phyloP scores from a whole-genome alignment of 1,140 invertebrate genomes.

The Magallana ariakensis region DNA sequence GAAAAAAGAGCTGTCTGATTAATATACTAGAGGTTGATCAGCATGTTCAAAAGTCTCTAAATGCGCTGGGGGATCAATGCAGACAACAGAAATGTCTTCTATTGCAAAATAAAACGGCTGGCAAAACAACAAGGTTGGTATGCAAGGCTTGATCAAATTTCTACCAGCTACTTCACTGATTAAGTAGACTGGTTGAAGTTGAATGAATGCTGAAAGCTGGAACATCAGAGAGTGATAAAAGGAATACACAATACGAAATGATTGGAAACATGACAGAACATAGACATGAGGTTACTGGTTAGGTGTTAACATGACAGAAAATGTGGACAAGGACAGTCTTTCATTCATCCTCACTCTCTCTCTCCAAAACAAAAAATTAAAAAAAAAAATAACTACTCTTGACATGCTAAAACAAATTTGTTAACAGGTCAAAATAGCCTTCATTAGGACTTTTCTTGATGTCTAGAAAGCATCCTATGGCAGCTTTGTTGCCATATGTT shows the following conservation, averaged over 20 bases:
- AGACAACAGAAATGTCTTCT: neutral
- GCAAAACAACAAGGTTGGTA: neutral
- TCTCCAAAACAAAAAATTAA: neutral
- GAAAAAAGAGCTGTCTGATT: conserved; percentile 1
- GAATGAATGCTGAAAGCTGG: neutral
- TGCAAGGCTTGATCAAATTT: neutral
- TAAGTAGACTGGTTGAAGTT: neutral
- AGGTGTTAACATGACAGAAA: conserved; percentile 14
- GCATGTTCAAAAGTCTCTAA: neutral
- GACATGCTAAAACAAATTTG: neutral
- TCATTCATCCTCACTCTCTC: neutral
- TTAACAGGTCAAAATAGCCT: neutral
- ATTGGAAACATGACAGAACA: conserved; percentile 1
- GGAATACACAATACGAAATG: conserved; percentile 14
- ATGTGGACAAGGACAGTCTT: neutral
- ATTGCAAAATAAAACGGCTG: neutral
- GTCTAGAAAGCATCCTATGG: conserved; percentile 19
- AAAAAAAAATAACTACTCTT: conserved; percentile 1
- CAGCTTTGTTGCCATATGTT: conserved; percentile 20
- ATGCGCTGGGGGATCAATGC: neutral
- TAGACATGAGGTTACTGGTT: conserved; percentile 18
- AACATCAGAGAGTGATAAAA: neutral
- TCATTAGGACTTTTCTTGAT: neutral
- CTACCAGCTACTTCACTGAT: neutral
- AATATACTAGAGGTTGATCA: neutral